Evolutionary conservation across 2,888 invertebrate genomes (phyloP).

Genomic region (Ceratothoa steindachneri): DNA sequence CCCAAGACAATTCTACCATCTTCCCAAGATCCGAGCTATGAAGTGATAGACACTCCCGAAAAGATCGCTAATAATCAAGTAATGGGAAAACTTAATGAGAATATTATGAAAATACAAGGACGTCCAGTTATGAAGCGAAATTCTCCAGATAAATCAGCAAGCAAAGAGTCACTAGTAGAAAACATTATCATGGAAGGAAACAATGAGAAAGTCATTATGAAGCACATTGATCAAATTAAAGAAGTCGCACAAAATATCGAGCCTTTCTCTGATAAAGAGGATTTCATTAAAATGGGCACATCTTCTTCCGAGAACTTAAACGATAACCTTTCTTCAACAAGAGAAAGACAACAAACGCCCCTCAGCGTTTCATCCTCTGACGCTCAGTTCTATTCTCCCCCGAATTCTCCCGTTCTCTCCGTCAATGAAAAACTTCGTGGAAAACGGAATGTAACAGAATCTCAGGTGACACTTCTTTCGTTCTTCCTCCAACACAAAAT

Average conservation of each 20-base stretch:
- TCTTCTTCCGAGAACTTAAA: neutral
- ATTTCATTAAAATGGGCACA: neutral
- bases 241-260: neutral
- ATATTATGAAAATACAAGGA: neutral
- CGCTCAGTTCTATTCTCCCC: conserved; percentile 44
- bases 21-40: conserved; percentile 7
- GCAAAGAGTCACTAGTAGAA: neutral
- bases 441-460: conserved; percentile 12
- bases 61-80: neutral
- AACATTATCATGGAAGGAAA: neutral
- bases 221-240: neutral
- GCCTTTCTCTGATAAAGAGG: neutral
- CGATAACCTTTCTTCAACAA: conserved; percentile 15
- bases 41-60: conserved; percentile 14
- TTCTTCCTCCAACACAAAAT: too few species aligned
- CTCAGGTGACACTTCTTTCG: neutral
- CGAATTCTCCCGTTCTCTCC: conserved; percentile 40
- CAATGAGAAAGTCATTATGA: neutral
- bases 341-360: conserved; percentile 38
- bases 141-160: neutral
- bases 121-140: neutral
- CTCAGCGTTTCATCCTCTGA: conserved; percentile 45
- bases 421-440: conserved; percentile 37
- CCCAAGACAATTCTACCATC: neutral
- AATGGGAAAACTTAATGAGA: neutral